Evolutionary conservation across 1,140 invertebrate genomes (phyloP).

Genomic region (Mizuhopecten yessoensis): DNA sequence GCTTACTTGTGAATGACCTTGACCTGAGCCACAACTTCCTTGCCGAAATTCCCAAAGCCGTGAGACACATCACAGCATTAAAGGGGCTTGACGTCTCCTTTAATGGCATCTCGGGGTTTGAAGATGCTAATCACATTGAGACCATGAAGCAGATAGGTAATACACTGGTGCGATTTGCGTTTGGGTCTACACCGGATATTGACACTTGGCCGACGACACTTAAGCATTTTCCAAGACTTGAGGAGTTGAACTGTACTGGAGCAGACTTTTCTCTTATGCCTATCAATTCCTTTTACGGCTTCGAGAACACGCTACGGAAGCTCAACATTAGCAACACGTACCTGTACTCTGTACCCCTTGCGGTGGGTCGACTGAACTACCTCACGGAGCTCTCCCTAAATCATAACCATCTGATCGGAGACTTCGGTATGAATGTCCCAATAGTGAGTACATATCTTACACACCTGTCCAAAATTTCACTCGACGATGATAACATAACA

Average conservation of each 20-base stretch:
- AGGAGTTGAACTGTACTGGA: slow-evolving; percentile 50
- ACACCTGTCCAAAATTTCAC: slow-evolving; percentile 54
- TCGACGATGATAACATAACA: slow-evolving; percentile 54
- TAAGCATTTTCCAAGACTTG: slow-evolving; percentile 53
- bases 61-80: not conserved
- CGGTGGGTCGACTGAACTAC: slow-evolving; percentile 50
- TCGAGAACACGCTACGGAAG: slow-evolving; percentile 50
- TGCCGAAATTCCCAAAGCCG: not conserved
- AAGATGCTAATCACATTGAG: not conserved
- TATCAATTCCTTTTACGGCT: slow-evolving; percentile 55
- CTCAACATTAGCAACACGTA: slow-evolving; percentile 47
- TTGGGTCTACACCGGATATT: not conserved
- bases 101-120: not conserved
- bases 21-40: not conserved
- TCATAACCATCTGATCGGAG: slow-evolving; percentile 52
- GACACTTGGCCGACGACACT: slow-evolving; percentile 51
- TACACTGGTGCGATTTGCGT: not conserved
- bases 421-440: slow-evolving; percentile 58
- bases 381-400: slow-evolving; percentile 54
- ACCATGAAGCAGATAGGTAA: not conserved
- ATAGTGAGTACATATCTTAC: slow-evolving; percentile 42
- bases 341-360: slow-evolving; percentile 53
- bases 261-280: slow-evolving; percentile 47
- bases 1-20: not conserved
- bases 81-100: not conserved